Evolutionary conservation across 2,113 vertebrate species (phyloP), one percentile per base, ranked within the genome.

Genomic region (Tapirus terrestris): DNA sequence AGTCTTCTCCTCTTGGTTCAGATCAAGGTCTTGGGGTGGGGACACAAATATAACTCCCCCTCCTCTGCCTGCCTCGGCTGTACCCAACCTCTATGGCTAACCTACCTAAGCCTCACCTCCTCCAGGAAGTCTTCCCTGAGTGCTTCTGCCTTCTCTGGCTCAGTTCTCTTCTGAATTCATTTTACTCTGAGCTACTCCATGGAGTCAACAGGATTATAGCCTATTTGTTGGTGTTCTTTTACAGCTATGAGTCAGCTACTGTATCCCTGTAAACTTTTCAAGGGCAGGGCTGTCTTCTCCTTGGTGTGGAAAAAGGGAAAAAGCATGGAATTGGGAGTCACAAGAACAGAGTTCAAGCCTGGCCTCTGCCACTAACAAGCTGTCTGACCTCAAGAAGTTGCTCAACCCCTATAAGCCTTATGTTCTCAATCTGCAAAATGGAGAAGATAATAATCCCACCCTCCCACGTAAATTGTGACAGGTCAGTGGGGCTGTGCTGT

Each of bases 241-340:
- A 67, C 60, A 68, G n/a, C 72, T 80, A 5, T 67, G 25, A 92
- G 70, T 12, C 33, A 81, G 43, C 20, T 63, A 33, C 3, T 83
- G 4, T 56, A 70, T 45, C 45, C 31, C 67, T 70, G 20, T 36
- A 33, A 84, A 88, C 29, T 60, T 81, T 48, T n/a, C 3, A 51
- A 63, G n/a, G 73, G 4, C 4, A 83, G 63, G 27, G 18, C 16
- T 87, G 63, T 67, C 9, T 72, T 97, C 23, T 80, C 14, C 48
- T 82, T 89, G 45, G 20, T 79, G 33, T 68, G 1, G 45, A 16
- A 75, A 92, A 94, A 75, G 8, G 25, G 33, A 17, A 95, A 82
- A 83, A 53, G 97, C 94, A 98, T 94, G 82, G 96, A 92, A 97
- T 95, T 97, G 95, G 87, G 84, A 96, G 86, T 94, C 96, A 97